phyloP scores from a whole-genome alignment of 2,888 invertebrate genomes.

The Drosophila aldrichi region DNA sequence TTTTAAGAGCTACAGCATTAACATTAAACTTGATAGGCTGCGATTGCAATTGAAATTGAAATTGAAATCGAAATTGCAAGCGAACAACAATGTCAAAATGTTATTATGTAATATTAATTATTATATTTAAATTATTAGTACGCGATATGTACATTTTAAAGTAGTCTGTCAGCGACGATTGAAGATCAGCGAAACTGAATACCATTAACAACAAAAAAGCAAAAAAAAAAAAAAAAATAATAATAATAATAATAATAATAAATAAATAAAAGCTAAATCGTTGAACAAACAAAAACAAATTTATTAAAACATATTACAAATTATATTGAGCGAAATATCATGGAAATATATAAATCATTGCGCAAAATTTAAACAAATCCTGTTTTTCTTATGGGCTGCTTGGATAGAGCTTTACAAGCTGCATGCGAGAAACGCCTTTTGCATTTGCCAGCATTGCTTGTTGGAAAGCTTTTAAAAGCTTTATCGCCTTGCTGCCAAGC shows the following conservation, averaged over 20 bases:
- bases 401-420: background rate
- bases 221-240: conserved; percentile 7
- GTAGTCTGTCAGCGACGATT: conserved; percentile 62
- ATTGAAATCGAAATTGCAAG: background rate
- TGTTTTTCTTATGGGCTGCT: conserved; percentile 4
- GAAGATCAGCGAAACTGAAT: conserved; percentile 69
- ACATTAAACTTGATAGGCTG: conserved; percentile 30
- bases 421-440: too few species aligned
- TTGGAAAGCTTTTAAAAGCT: conserved; percentile 1
- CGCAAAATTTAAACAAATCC: conserved; percentile 48
- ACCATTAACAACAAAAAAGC: conserved; percentile 36
- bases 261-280: conserved; percentile 13
- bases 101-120: conserved; percentile 77
- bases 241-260: background rate
- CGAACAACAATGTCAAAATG: conserved; percentile 45
- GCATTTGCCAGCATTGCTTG: background rate
- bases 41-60: conserved; percentile 12
- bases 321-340: conserved; percentile 79
- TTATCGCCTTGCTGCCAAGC: too few species aligned
- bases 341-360: conserved; percentile 80
- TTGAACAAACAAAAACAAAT: conserved; percentile 48
- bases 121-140: conserved; percentile 67
- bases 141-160: conserved; percentile 72
- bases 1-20: conserved; percentile 59
- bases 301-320: conserved; percentile 61